Percentiles rank a stretch among this genome's conserved stretches.
Evolutionary conservation across 2,797 vertebrate species (phyloP).

Genomic region (Ctenopoma multispine): DNA sequence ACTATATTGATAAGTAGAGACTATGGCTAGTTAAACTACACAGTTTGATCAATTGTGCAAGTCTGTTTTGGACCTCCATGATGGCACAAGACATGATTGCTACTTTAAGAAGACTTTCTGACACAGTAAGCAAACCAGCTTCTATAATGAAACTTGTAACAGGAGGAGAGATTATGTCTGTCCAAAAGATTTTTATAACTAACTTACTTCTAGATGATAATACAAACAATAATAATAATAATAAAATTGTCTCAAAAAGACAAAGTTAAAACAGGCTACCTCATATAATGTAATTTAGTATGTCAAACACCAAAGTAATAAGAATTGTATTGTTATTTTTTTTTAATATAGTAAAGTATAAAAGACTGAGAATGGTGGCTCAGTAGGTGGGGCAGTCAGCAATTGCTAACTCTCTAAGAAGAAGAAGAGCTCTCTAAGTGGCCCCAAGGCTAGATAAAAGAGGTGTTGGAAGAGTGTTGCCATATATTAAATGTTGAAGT

Average conservation of each 20-base stretch:
- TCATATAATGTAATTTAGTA: background rate
- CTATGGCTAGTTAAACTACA: constrained; percentile 27
- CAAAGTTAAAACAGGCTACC: background rate
- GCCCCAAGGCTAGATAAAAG: no score
- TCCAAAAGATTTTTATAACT: constrained; percentile 31
- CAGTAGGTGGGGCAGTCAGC: no score
- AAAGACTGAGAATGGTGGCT: background rate
- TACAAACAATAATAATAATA: background rate
- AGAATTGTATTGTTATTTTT: background rate
- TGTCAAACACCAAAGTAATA: constrained; percentile 1
- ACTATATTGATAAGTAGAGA: constrained; percentile 5
- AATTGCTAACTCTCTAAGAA: background rate
- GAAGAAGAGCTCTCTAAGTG: no score
- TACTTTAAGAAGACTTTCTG: constrained; percentile 54
- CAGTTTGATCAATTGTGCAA: constrained; percentile 49
- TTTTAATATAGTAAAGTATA: background rate
- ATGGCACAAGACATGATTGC: constrained; percentile 49
- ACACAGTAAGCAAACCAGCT: constrained; percentile 23
- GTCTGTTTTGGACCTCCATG: constrained; percentile 63
- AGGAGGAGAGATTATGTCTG: constrained; percentile 42
- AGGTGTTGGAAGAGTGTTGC: no score
- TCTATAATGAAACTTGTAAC: constrained; percentile 37
- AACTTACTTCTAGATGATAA: constrained; percentile 5
- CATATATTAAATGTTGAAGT: no score
- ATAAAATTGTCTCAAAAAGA: background rate